A percentile compares a stretch with the other conserved stretches of the same genome.
Evolutionary conservation across 2,113 vertebrate genomes (phyloP).

Genomic region (Pseudorectes ferrugineus): DNA sequence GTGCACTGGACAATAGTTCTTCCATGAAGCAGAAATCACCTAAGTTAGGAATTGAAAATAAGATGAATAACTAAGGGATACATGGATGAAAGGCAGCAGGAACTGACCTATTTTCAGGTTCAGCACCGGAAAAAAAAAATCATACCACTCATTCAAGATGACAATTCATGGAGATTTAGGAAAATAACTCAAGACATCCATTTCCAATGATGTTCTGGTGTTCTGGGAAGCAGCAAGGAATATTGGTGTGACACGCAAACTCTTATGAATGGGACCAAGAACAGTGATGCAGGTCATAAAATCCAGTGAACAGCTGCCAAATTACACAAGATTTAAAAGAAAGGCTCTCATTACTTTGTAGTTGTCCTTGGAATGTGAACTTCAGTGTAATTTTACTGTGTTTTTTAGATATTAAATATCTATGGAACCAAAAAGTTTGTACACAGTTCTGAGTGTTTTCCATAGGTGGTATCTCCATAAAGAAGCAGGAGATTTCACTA

Average conservation of each 20-base stretch:
- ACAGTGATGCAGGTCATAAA: background rate
- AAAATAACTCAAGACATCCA: background rate
- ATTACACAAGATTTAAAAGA: background rate
- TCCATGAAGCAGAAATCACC: background rate
- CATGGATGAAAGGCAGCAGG: background rate
- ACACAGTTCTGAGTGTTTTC: background rate
- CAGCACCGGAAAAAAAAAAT: background rate
- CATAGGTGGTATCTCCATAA: background rate
- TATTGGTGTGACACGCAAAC: background rate
- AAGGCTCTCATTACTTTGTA: background rate
- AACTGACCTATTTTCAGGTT: background rate
- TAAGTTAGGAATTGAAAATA: background rate
- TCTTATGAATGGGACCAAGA: background rate
- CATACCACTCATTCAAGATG: background rate
- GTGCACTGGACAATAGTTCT: background rate
- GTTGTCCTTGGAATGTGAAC: background rate
- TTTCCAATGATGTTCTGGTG: background rate
- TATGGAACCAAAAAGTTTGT: background rate
- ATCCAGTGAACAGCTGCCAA: background rate
- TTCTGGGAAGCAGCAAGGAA: background rate
- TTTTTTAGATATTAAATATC: background rate
- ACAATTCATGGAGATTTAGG: background rate
- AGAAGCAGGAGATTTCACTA: background rate
- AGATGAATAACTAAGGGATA: background rate
- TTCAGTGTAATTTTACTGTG: background rate